Conservation (phyloP, 2,113 vertebrate species). For the Pogonocichla stellata region DNA sequence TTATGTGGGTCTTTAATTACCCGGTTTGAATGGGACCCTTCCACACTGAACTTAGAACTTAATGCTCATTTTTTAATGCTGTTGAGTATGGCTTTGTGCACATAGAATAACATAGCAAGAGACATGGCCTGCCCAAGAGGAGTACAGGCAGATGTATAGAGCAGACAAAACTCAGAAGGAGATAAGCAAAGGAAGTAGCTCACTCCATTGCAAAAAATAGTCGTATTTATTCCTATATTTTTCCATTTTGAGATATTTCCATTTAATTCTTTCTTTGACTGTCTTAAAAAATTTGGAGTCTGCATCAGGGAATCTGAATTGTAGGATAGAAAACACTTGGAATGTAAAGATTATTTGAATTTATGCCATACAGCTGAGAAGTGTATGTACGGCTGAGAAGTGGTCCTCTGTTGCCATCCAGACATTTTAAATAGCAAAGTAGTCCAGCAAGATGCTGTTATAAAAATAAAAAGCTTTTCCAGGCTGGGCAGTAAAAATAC, state of each 20-base stretch:
- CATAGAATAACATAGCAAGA: background rate
- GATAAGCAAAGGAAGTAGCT: background rate
- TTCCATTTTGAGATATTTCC: background rate
- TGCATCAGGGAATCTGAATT: background rate
- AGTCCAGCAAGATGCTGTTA: background rate
- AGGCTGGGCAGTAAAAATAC: background rate
- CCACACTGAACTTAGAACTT: background rate
- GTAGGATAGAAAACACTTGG: background rate
- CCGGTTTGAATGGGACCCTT: background rate
- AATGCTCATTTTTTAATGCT: background rate
- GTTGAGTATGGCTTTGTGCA: background rate
- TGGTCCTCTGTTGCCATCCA: background rate
- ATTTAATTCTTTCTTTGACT: background rate
- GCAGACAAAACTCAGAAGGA: background rate
- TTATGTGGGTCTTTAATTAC: background rate
- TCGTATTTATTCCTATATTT: background rate
- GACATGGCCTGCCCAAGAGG: background rate
- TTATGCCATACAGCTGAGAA: background rate
- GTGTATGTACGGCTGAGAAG: background rate
- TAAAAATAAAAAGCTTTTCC: background rate
- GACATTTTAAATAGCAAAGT: background rate
- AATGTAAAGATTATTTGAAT: background rate
- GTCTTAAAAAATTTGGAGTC: background rate
- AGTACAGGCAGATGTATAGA: background rate
- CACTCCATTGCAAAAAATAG: background rate